Conservation (phyloP, 2,888 invertebrate genomes). For the Nebria brevicollis region DNA sequence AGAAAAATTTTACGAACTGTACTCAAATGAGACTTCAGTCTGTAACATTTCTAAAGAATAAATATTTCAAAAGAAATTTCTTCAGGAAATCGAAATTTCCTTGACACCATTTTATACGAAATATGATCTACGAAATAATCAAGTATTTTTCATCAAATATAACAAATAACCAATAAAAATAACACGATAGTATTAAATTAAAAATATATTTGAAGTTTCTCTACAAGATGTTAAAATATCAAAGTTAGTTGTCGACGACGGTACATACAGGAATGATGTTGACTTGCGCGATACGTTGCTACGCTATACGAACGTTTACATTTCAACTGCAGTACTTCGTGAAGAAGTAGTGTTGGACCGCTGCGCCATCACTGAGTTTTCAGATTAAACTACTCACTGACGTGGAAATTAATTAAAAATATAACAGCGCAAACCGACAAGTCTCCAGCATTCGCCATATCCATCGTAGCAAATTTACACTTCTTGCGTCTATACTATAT, state of each 20-base stretch:
- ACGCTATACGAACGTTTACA: not conserved
- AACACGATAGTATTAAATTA: not conserved
- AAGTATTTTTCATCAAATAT: not conserved
- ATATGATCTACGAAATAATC: not conserved
- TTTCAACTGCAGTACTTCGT: not conserved
- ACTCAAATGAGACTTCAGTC: too few relatives aligned
- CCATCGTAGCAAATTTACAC: not conserved
- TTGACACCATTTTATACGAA: not conserved
- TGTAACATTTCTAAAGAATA: too few relatives aligned
- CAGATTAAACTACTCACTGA: constrained; percentile 39
- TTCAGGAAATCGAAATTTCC: too few relatives aligned
- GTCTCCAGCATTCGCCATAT: not conserved
- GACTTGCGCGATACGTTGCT: not conserved
- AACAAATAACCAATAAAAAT: not conserved
- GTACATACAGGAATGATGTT: not conserved
- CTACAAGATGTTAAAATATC: not conserved
- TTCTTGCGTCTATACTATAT: not conserved
- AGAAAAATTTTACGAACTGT: too few relatives aligned
- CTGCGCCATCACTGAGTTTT: constrained; percentile 2
- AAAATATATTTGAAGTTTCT: not conserved
- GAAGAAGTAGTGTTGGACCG: not conserved
- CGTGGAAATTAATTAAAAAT: constrained; percentile 40
- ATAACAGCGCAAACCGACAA: constrained; percentile 14
- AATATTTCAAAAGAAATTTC: too few relatives aligned
- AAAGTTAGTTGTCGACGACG: not conserved